A percentile compares a stretch with the other conserved stretches of the same genome.
phyloP scores from a whole-genome alignment of 2,797 vertebrate species.

The Aphelocoma californica region DNA sequence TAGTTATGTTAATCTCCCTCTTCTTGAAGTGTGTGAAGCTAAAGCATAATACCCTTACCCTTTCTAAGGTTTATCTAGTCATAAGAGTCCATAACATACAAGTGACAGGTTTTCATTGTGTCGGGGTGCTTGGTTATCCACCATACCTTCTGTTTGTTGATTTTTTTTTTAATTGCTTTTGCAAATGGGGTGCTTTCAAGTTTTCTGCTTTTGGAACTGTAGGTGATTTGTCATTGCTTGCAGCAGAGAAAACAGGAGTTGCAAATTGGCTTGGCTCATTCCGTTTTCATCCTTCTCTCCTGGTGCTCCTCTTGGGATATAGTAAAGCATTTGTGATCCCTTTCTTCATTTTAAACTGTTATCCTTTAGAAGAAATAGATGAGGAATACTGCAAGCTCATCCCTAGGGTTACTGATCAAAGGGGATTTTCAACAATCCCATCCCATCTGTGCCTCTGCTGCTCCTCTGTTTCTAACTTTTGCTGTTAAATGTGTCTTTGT shows the following conservation, averaged over 20 bases:
- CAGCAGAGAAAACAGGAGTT: background rate
- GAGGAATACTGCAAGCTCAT: slow-evolving; percentile 16
- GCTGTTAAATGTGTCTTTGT: slow-evolving; percentile 46
- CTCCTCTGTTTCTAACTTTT: background rate
- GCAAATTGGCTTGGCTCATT: background rate
- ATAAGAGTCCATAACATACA: background rate
- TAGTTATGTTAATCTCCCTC: background rate
- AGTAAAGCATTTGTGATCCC: background rate
- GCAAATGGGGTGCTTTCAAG: background rate
- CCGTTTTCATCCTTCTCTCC: background rate
- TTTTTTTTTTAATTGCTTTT: background rate
- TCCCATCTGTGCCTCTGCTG: background rate
- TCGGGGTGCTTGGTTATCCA: background rate
- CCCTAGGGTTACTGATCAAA: slow-evolving; percentile 35
- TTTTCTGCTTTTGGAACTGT: background rate
- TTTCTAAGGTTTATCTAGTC: background rate
- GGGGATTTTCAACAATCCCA: slow-evolving; percentile 13
- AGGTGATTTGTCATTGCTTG: background rate
- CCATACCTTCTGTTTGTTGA: background rate
- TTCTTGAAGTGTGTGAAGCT: background rate
- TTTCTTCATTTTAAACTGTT: slow-evolving; percentile 10
- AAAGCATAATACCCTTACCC: background rate
- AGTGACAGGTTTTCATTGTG: background rate
- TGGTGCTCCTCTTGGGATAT: background rate
- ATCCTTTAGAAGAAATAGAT: background rate